A percentile compares a stretch with the other conserved stretches of the same genome.
Conservation (phyloP, 1,140 invertebrate species). For the Zaprionus nigranus region DNA sequence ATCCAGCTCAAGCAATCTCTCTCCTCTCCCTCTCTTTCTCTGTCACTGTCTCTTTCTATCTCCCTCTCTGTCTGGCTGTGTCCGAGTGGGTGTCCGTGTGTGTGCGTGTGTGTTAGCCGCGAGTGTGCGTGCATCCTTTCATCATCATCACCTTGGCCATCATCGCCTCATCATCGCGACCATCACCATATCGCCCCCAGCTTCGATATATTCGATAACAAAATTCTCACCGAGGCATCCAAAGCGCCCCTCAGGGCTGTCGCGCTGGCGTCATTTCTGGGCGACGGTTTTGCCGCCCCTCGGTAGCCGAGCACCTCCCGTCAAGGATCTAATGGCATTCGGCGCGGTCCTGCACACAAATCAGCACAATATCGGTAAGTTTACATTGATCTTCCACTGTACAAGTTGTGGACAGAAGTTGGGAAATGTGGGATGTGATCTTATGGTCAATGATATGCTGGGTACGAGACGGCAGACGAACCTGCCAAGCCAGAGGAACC, state of each 20-base stretch:
- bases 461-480: neutral
- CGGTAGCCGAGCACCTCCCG: conserved; percentile 80
- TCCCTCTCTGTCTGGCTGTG: neutral
- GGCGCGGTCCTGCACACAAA: conserved; percentile 84
- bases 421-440: too few relatives aligned
- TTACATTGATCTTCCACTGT: neutral
- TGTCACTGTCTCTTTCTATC: conserved; percentile 1
- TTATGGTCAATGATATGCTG: neutral
- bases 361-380: conserved; percentile 84
- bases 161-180: conserved; percentile 32
- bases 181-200: conserved; percentile 58
- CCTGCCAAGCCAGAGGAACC: neutral
- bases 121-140: conserved; percentile 17
- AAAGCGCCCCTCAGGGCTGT: conserved; percentile 85
- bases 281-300: conserved; percentile 84
- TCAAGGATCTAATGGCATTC: conserved; percentile 85
- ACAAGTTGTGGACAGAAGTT: too few relatives aligned
- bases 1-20: neutral
- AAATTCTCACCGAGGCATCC: conserved; percentile 84
- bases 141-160: conserved; percentile 31
- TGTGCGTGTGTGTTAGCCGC: conserved; percentile 22
- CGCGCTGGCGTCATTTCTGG: conserved; percentile 85
- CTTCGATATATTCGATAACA: conserved; percentile 77
- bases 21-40: neutral
- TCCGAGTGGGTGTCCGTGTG: conserved; percentile 11